Base-by-base conservation (phyloP, 1,140 invertebrate genomes). In the Apis laboriosa region DNA sequence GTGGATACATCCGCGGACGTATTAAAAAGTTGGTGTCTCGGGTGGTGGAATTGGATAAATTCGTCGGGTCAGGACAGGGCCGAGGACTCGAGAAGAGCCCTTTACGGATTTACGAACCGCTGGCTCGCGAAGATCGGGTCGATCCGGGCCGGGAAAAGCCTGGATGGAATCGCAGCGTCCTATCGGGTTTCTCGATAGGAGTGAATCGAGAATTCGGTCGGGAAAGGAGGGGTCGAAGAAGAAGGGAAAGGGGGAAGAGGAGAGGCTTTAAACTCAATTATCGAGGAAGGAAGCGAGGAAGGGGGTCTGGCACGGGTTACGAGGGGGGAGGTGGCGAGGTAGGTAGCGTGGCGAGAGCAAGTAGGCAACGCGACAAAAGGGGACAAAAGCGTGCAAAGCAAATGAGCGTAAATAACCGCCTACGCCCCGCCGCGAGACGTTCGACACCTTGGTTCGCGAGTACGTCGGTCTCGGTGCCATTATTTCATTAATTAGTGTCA, bases 351-450 rank as follows among this genome's bases (percentile, higher is more conserved):
- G 64, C 12, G 34, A 78, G 74, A 63, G 55, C 34, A 43, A 43
- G 68, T 61, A 61, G 73, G 63, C 24, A 67, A 24, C 63, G 55
- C 73, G 77, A 87, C 85, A 80, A 84, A 86, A 81, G 86, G 64
- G 83, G 80, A 86, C 84, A 86, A 89, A 90, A 90, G 89, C 87
- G 86, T 86, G 84, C 84, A 82, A 90, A 90, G 92, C 91, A 92
- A 93, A 92, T 91, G 91, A 92, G 89, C 90, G 91, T 93, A 92
- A 93, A 93, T 93, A 92, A 93, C 91, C 92, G 88, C 92, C 92
- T 89, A 93, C 92, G 90, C 90, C 81, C 83, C 68, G 60, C 61
- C 75, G 75, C 80, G 78, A 78, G 71, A 87, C 90, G 89, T 90
- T 93, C 90, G 90, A 92, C 92, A 92, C 88, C 90, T 92, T 77